Conservation (phyloP, 1,140 invertebrate genomes). For the Drosophila nigrodunni region DNA sequence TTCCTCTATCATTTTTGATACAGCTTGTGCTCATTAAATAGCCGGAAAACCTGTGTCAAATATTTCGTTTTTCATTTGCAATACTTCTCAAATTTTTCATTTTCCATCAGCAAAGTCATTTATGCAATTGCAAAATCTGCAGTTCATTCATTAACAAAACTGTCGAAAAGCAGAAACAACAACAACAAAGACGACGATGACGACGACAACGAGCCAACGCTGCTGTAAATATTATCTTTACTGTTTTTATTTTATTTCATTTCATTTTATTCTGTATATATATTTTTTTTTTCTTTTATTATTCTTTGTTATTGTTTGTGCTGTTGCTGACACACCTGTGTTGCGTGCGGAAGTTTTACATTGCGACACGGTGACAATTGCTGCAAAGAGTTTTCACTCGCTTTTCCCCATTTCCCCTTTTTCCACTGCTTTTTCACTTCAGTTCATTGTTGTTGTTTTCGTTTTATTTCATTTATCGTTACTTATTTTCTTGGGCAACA, state of each 20-base stretch:
- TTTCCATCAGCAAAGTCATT: slow-evolving; percentile 40
- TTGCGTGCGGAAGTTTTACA: slow-evolving; percentile 54
- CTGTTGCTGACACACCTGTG: slow-evolving; percentile 50
- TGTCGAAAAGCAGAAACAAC: slow-evolving; percentile 29
- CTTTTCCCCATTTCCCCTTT: background rate
- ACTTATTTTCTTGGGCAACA: slow-evolving; percentile 57
- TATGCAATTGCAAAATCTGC: slow-evolving; percentile 57
- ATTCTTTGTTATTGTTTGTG: slow-evolving; percentile 39
- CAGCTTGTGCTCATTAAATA: slow-evolving; percentile 36
- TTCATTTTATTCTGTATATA: slow-evolving; percentile 34
- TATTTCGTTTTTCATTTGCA: slow-evolving; percentile 13
- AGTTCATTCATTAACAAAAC: slow-evolving; percentile 55
- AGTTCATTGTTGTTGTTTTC: slow-evolving; percentile 18
- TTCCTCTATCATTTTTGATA: background rate
- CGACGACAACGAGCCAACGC: slow-evolving; percentile 19
- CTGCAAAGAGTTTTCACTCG: slow-evolving; percentile 33
- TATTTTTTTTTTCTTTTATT: slow-evolving; percentile 38
- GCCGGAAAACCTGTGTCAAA: slow-evolving; percentile 10
- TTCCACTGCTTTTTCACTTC: background rate
- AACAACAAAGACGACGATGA: background rate
- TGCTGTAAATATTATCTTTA: slow-evolving; percentile 69
- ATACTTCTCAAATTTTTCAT: slow-evolving; percentile 19
- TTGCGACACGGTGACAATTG: slow-evolving; percentile 60
- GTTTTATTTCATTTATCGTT: slow-evolving; percentile 40
- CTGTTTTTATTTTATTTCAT: slow-evolving; percentile 51